Evolutionary conservation across 2,797 vertebrate species (phyloP).

Genomic region (Anniella stebbinsi): DNA sequence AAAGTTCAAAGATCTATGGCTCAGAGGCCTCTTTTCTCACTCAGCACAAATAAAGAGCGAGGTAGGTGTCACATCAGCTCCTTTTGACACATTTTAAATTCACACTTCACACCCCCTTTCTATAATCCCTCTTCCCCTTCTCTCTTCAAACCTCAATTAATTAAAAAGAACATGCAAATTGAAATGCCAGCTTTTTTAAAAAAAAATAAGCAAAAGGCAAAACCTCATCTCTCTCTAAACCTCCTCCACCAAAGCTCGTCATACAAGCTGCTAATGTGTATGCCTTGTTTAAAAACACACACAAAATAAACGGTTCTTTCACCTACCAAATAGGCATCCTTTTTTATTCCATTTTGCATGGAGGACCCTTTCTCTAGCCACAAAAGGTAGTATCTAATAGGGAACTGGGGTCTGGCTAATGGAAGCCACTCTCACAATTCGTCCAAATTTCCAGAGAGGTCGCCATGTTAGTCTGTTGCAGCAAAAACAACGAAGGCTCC

Average conservation of each 20-base stretch:
- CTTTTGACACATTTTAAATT: conserved; percentile 49
- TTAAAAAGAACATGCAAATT: conserved; percentile 37
- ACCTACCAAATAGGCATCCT: neutral
- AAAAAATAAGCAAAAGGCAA: conserved; percentile 4
- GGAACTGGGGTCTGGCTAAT: neutral
- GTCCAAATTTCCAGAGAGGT: neutral
- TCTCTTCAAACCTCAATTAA: conserved; percentile 24
- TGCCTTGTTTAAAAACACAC: neutral
- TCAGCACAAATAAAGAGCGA: conserved; percentile 20
- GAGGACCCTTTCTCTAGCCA: neutral
- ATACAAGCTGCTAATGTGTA: neutral
- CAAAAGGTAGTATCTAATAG: neutral
- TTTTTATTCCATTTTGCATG: neutral
- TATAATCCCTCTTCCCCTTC: conserved; percentile 5
- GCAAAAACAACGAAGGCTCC: neutral
- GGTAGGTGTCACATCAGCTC: conserved; percentile 18
- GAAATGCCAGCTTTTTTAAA: conserved; percentile 15
- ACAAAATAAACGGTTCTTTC: neutral
- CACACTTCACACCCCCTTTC: conserved; percentile 47
- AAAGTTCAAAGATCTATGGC: conserved; percentile 22
- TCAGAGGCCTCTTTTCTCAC: conserved; percentile 26
- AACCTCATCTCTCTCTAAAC: conserved; percentile 1
- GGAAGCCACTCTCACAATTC: neutral
- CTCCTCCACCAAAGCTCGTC: neutral
- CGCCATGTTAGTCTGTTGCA: neutral